Evolutionary conservation across 1,140 invertebrate species (phyloP), one percentile per base, ranked within the genome.

Genomic region (Eurytemora carolleeae): DNA sequence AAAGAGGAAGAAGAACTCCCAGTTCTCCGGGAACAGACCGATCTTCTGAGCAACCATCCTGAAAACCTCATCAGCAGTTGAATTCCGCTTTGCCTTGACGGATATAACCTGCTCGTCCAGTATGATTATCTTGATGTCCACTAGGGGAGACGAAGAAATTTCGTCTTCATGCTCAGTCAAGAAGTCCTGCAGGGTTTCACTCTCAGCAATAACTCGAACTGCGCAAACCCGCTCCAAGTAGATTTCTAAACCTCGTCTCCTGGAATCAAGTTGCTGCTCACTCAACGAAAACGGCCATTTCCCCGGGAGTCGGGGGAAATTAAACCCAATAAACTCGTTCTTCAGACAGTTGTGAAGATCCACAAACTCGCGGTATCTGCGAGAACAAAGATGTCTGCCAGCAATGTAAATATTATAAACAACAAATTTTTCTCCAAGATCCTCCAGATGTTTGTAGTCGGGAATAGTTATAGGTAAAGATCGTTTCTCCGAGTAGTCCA

Each of bases 321-420:
- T 87, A 72, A 97, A 98, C 57, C 95, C 94, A 64, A 86, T 77
- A 74, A 98, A 99, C 72, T 98, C 93, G 71, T 90, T 87, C 72
- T 94, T 94, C 55, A 98, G 76, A 64, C 85, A 82, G 66, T 83
- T 80, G 70, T 98, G 87, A 57, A 98, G 72, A 62, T 85, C 84
- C 17, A 87, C 82, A 72, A 98, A 98, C 75, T 98, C 94, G 57
- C 91, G 80, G 71, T 98, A 99, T 44, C 95, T 77, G 55, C 94
- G 76, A 24, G 92, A 96, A 71, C 95, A 68, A 22, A 99, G 75
- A 72, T 98, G 94, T 54, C 94, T 74, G 0, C 94, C 94, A 24
- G 95, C 94, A 93, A 99, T 98, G 71, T 98, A 94, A 63, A 98
- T 95, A 72, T 98, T 98, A 74, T 89, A 99, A 71, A 80, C 90